A percentile compares a stretch with the other conserved stretches of the same genome.
These are phyloP conservation scores for Pristionchus japonicus DNA, from an alignment of 2,888 invertebrate genomes.

Conservation along the genomic window DNA sequence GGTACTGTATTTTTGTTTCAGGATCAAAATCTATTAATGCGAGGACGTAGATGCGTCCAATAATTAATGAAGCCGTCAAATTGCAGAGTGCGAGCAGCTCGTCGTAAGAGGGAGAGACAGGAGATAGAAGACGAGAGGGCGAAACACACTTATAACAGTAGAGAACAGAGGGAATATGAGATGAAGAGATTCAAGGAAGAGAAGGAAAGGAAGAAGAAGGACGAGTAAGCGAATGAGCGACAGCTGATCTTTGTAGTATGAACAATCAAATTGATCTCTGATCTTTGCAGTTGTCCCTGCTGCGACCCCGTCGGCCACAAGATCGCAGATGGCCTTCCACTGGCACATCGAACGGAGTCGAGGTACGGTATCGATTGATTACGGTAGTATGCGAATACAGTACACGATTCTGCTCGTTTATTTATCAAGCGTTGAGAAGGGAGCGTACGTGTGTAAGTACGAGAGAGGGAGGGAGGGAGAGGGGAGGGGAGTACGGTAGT, in stretches of 20 bases:
- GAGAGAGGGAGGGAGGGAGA: neutral
- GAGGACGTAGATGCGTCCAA: too few species aligned
- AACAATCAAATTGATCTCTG: neutral
- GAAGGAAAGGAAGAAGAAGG: slow-evolving; percentile 11
- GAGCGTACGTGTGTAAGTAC: neutral
- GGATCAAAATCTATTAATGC: too few species aligned
- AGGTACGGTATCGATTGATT: slow-evolving; percentile 79
- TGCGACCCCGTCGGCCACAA: slow-evolving; percentile 81
- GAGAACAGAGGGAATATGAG: slow-evolving; percentile 79
- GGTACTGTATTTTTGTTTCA: too few species aligned
- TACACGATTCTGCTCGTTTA: slow-evolving; percentile 35
- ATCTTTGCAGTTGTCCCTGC: slow-evolving; percentile 62
- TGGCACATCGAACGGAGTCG: slow-evolving; percentile 94
- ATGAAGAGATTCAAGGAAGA: slow-evolving; percentile 77
- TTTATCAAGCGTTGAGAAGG: slow-evolving; percentile 32
- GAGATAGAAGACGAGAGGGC: neutral
- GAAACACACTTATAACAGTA: slow-evolving; percentile 59
- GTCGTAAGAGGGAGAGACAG: neutral
- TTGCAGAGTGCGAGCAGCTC: neutral
- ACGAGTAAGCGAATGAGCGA: neutral
- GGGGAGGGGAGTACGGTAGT: neutral
- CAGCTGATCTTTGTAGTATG: neutral
- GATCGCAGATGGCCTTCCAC: slow-evolving; percentile 87
- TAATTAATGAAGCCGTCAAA: too few species aligned
- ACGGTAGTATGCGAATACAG: neutral